Percentiles rank a stretch among this genome's conserved stretches.
These are phyloP conservation scores for Caenorhabditis sp. DNA, from an alignment of 2,888 invertebrate genomes.

Conservation along the genomic window DNA sequence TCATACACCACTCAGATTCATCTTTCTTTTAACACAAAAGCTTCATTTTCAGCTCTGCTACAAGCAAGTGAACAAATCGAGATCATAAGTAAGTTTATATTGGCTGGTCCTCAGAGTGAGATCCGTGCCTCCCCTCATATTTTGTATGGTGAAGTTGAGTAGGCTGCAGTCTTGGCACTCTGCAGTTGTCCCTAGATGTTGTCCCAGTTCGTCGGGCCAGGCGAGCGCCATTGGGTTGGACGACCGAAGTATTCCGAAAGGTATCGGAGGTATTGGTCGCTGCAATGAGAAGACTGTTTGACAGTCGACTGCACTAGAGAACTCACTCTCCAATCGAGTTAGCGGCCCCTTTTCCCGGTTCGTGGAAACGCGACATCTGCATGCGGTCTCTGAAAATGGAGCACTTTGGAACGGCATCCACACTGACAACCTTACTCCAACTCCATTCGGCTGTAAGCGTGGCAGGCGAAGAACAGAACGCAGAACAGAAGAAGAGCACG, in stretches of 20 bases:
- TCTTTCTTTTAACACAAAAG: constrained; percentile 1
- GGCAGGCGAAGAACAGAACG: constrained; percentile 32
- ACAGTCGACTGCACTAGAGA: too few relatives aligned
- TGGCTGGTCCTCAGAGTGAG: constrained; percentile 5
- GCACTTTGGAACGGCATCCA: background rate
- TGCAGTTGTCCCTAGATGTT: background rate
- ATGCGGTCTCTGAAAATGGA: constrained; percentile 50
- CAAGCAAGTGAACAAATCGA: background rate
- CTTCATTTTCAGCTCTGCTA: constrained; percentile 7
- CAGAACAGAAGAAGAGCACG: constrained; percentile 48
- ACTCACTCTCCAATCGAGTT: constrained; percentile 53
- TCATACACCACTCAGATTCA: constrained; percentile 3
- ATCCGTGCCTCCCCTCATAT: constrained; percentile 7
- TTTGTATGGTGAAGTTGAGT: background rate
- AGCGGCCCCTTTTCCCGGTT: constrained; percentile 56
- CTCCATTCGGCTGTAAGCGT: constrained; percentile 56
- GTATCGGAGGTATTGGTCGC: constrained; percentile 53
- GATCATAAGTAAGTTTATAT: background rate
- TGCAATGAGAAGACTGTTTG: too few relatives aligned
- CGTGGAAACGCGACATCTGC: constrained; percentile 64
- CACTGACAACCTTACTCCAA: constrained; percentile 32
- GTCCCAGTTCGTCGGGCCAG: constrained; percentile 1
- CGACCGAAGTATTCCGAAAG: constrained; percentile 57
- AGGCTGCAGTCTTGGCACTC: constrained; percentile 1
- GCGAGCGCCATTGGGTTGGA: constrained; percentile 49